Evolutionary conservation across 2,113 vertebrate genomes (phyloP), one percentile per base, ranked within the genome.

Genomic region (Crotalus horridus): DNA sequence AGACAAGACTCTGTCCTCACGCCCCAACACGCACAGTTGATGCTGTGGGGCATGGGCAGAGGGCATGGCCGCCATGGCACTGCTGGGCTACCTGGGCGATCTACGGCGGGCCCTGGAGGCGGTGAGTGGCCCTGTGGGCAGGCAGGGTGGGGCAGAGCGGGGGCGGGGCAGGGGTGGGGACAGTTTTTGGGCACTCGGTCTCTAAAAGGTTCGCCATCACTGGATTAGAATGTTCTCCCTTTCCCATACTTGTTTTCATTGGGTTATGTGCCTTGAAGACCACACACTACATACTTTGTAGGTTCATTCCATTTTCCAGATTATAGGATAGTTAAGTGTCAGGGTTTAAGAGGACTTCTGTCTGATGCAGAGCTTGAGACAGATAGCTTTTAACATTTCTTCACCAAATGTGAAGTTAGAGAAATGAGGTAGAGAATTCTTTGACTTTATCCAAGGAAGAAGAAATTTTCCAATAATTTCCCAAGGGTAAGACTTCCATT

Each of bases 211-310:
- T 46, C 46, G 4, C 4, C 46, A 46, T 46, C 46, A 46, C 46
- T 90, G 95, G 91, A 91, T 86, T 92, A 91, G 94, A 95, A 88
- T 81, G 17, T 88, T 89, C 46, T 89, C 61, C 3, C 15, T 1
- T 33, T 21, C 6, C 17, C 33, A 81, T 43, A 9, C 2, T 21
- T 81, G 39, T 81, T 81, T 39, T 81, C 74, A 81, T 9, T 20
- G 17, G 33, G 74, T 81, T 81, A 39, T 81, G 17, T 43, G 17
- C 74, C 74, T 81, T 8, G 33, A 81, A 43, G 74, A 43, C 33
- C 6, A 39, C 74, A 43, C 15, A 21, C 7, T 21, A 81, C 39
- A 81, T 43, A 39, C 33, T 81, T 81, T 81, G 74, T 33, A 81
- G 17, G 1, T 81, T 43, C 33, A 39, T 21, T 81, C 33, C 74